Evolutionary conservation across 2,797 vertebrate species (phyloP).

Genomic region (Catostomus latipinnis): DNA sequence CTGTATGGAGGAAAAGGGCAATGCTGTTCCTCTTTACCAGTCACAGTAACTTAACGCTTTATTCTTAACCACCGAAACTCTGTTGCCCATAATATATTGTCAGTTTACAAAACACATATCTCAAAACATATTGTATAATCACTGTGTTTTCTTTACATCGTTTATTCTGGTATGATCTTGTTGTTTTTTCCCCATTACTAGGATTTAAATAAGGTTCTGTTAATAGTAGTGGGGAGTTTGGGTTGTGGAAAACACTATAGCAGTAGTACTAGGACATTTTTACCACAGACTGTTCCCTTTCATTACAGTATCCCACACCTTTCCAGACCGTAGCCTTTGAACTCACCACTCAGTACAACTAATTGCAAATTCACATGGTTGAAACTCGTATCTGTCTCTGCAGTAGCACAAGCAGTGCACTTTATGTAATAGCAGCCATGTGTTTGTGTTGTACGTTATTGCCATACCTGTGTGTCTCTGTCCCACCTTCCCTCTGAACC

Average conservation of each 20-base stretch:
- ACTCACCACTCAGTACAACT: slow-evolving; percentile 39
- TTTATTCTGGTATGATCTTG: too few relatives aligned
- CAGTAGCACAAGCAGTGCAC: slow-evolving; percentile 39
- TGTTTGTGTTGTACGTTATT: slow-evolving; percentile 68
- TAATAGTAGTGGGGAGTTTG: background rate
- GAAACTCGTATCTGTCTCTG: slow-evolving; percentile 54
- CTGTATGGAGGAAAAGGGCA: background rate
- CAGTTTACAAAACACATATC: background rate
- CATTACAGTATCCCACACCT: slow-evolving; percentile 41
- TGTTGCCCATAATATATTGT: background rate
- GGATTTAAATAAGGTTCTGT: background rate
- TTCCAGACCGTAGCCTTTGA: slow-evolving; percentile 49
- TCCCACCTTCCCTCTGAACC: slow-evolving; percentile 43
- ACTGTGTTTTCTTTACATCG: background rate
- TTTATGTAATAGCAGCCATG: slow-evolving; percentile 63
- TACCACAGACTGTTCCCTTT: slow-evolving; percentile 43
- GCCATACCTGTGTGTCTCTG: slow-evolving; percentile 62
- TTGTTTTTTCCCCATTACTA: too few relatives aligned
- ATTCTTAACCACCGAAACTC: background rate
- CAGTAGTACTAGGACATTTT: slow-evolving; percentile 14
- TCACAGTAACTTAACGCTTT: background rate
- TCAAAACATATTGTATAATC: background rate
- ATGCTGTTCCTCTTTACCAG: background rate
- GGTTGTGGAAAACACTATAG: slow-evolving; percentile 12
- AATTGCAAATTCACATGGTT: slow-evolving; percentile 54